Conservation (phyloP, 2,888 invertebrate genomes). For the Metacarcinus magister region DNA sequence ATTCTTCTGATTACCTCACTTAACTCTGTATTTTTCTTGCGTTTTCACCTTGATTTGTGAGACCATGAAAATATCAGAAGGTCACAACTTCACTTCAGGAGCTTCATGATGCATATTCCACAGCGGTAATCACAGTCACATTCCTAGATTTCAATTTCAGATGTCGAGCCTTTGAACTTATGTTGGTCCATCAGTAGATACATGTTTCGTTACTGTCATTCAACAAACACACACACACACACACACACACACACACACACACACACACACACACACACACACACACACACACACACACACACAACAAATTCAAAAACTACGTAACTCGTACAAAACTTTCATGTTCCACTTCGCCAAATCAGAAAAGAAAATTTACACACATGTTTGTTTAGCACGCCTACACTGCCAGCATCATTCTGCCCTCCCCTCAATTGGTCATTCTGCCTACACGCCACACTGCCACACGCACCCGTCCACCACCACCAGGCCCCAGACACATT, state of each 20-base stretch:
- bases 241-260: background rate
- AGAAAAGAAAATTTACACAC: background rate
- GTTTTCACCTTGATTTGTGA: background rate
- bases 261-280: conserved; percentile 55
- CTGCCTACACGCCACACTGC: background rate
- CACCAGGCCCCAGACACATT: background rate
- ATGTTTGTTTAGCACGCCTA: background rate
- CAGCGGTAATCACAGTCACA: background rate
- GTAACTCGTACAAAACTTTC: too few species aligned
- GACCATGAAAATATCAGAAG: background rate
- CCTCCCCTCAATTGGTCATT: background rate
- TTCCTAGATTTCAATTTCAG: background rate
- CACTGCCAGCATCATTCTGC: background rate
- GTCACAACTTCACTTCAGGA: background rate
- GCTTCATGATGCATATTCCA: background rate
- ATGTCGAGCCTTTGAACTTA: background rate
- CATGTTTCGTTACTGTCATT: background rate
- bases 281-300: conserved; percentile 55
- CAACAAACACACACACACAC: background rate
- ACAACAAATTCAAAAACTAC: too few species aligned
- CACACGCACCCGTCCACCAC: background rate
- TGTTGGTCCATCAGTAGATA: background rate
- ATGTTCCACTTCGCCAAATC: too few species aligned
- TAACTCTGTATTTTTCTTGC: background rate
- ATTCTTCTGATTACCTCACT: background rate